A percentile compares a stretch with the other conserved stretches of the same genome.
Evolutionary conservation across 2,888 invertebrate genomes (phyloP).

Genomic region (Deilephila porcellus): DNA sequence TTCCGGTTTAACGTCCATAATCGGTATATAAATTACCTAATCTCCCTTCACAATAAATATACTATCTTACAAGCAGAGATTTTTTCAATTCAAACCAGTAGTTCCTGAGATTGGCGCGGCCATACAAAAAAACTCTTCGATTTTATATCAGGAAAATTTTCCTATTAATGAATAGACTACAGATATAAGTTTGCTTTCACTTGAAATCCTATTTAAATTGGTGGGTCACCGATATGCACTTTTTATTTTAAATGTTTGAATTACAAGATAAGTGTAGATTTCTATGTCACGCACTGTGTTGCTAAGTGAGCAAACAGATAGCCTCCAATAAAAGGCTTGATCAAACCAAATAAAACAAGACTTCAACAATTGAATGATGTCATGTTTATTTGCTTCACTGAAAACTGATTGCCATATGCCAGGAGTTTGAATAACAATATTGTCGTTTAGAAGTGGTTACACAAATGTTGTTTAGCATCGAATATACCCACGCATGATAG

Average conservation of each 20-base stretch:
- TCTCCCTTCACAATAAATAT: too few species aligned
- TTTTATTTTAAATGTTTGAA: neutral
- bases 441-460: slow-evolving; percentile 26
- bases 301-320: slow-evolving; percentile 17
- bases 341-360: slow-evolving; percentile 28
- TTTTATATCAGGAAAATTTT: too few species aligned
- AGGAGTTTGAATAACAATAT: slow-evolving; percentile 27
- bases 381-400: slow-evolving; percentile 32
- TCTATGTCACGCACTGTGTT: slow-evolving; percentile 13
- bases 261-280: neutral
- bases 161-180: too few species aligned
- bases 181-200: too few species aligned
- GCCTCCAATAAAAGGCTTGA: slow-evolving; percentile 27
- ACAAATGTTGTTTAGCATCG: slow-evolving; percentile 27
- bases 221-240: neutral
- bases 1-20: too few species aligned
- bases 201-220: too few species aligned
- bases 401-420: slow-evolving; percentile 29
- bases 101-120: too few species aligned
- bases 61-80: too few species aligned
- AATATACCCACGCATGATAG: slow-evolving; percentile 19
- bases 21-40: too few species aligned
- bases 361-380: slow-evolving; percentile 32
- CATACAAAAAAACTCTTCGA: too few species aligned
- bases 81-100: too few species aligned